Conservation (phyloP, 2,888 invertebrate genomes). For the Glaucopsyche alexis region DNA sequence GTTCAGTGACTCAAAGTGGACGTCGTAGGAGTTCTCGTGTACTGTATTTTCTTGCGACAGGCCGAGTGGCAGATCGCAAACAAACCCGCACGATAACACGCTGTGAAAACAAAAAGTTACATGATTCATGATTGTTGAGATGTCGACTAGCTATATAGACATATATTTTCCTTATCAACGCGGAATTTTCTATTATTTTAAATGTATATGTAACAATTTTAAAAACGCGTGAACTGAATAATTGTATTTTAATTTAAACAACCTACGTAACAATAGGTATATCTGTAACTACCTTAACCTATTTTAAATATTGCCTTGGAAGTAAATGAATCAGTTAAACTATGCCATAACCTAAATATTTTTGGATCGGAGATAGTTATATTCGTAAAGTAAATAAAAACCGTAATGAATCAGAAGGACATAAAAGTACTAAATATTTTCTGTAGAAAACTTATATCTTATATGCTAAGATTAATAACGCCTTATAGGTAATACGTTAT, state of each 20-base stretch:
- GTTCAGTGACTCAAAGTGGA: conserved; percentile 68
- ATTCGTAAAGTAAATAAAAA: no score
- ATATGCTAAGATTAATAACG: no score
- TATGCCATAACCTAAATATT: no score
- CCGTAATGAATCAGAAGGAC: no score
- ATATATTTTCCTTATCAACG: conserved; percentile 31
- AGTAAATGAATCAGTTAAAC: no score
- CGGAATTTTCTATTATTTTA: not conserved
- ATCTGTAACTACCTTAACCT: no score
- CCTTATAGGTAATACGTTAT: not conserved
- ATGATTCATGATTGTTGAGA: conserved; percentile 32
- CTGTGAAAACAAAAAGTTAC: conserved; percentile 47
- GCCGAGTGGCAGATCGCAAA: conserved; percentile 73
- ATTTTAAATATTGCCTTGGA: no score
- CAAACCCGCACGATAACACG: conserved; percentile 80
- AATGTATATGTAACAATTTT: not conserved
- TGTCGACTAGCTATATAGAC: conserved; percentile 9
- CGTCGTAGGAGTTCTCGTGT: conserved; percentile 75
- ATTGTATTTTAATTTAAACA: not conserved
- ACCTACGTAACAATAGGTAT: no score
- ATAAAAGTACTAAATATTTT: no score
- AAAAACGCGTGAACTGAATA: not conserved
- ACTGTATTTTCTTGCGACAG: conserved; percentile 71
- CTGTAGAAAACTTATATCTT: not conserved
- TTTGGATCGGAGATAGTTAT: no score